These are phyloP conservation scores for Ophioninae sp. DNA, from an alignment of 2,888 invertebrate species.

Conservation along the genomic window DNA sequence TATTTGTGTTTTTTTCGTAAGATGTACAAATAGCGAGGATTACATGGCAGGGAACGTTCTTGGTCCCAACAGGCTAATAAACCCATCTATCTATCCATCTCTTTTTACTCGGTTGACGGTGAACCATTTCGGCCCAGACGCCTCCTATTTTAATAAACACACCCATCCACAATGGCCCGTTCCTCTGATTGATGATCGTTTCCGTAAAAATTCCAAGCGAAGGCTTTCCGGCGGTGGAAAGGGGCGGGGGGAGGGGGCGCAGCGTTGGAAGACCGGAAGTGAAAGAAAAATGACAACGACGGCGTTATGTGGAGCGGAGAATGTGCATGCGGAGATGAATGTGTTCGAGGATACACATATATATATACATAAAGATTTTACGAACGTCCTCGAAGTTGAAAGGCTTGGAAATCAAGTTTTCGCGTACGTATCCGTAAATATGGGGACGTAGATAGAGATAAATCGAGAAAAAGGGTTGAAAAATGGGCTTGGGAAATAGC, in stretches of 20 bases:
- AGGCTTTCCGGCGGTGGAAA: constrained; percentile 3
- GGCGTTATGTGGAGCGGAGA: constrained; percentile 21
- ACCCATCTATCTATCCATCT: background rate
- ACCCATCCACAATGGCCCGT: constrained; percentile 59
- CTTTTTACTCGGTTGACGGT: constrained; percentile 14
- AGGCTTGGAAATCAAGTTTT: background rate
- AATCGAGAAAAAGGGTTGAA: constrained; percentile 31
- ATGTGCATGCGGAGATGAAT: constrained; percentile 26
- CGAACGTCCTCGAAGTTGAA: background rate
- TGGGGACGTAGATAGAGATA: background rate
- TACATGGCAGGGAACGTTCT: too few species aligned
- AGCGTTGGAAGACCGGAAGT: constrained; percentile 1
- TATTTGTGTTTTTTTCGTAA: too few species aligned
- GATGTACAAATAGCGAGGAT: too few species aligned
- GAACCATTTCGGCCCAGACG: constrained; percentile 27
- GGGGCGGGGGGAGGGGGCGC: too few species aligned
- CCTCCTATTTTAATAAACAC: constrained; percentile 69
- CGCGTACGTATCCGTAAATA: background rate
- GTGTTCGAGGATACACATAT: constrained; percentile 18
- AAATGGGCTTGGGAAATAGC: constrained; percentile 36
- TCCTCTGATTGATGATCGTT: constrained; percentile 65
- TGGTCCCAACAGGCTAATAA: background rate
- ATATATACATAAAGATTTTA: background rate
- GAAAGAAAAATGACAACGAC: constrained; percentile 27
- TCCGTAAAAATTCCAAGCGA: constrained; percentile 51